A percentile compares a stretch with the other conserved stretches of the same genome.
Evolutionary conservation across 2,797 vertebrate species (phyloP).

Genomic region (Botia almorhae): DNA sequence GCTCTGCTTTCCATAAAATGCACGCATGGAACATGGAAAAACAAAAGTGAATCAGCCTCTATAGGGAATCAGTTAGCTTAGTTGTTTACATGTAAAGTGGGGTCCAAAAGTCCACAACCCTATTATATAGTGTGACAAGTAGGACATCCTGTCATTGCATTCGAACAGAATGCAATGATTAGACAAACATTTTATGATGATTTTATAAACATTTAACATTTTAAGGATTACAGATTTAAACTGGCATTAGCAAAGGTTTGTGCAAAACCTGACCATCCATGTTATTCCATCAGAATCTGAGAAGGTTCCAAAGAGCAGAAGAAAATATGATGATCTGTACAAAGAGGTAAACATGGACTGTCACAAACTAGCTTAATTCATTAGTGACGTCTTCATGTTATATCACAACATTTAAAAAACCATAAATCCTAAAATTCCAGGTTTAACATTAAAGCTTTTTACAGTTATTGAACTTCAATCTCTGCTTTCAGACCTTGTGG

Average conservation of each 20-base stretch:
- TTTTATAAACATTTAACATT: too few species aligned
- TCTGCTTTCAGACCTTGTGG: conserved; percentile 27
- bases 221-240: too few species aligned
- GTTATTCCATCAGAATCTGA: not conserved
- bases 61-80: not conserved
- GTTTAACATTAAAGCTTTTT: not conserved
- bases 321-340: not conserved
- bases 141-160: not conserved
- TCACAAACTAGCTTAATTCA: not conserved
- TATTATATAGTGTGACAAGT: too few species aligned
- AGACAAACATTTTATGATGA: too few species aligned
- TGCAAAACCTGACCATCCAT: not conserved
- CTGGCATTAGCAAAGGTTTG: not conserved
- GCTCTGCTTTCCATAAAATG: conserved; percentile 64
- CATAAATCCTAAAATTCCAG: not conserved
- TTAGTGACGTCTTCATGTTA: not conserved
- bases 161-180: too few species aligned
- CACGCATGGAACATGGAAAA: conserved; percentile 68
- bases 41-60: conserved; percentile 41
- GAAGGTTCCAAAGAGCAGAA: not conserved
- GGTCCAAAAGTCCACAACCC: not conserved
- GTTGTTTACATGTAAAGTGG: not conserved
- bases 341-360: not conserved
- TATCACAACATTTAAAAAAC: too few species aligned
- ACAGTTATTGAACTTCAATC: not conserved